Evolutionary conservation across 2,113 vertebrate species (phyloP), one percentile per base, ranked within the genome.

Genomic region (Nycticebus coucang): DNA sequence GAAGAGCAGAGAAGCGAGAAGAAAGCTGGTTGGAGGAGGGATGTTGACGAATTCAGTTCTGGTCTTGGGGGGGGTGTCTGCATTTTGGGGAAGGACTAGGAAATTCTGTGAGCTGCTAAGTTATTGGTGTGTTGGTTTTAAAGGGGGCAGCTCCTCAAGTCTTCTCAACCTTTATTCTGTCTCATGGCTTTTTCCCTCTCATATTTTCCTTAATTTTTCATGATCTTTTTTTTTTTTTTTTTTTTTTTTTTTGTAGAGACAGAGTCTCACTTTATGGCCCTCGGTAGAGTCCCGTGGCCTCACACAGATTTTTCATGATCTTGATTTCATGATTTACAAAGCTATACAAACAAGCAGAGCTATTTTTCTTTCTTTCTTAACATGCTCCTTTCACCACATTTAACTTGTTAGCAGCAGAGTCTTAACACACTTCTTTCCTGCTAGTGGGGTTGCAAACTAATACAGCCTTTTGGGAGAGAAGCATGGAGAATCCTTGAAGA

Each of bases 341-440:
- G 72, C 35, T 93, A 79, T 18, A 83, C 77, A 91, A 87, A 60
- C 59, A 87, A 89, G 50, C 35, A 33, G 18, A 74, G 22, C 68
- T 95, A 66, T 86, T 96, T 97, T 94, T 92, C 21, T 66, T 91
- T 90, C n/a, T 95, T 87, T 79, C 84, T 95, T 86, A 89, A 87
- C 13, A 91, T 1, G 45, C 21, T 82, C 41, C 26, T 91, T 7
- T 89, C 14, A 37, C 28, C 92, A 92, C 84, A 82, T 87, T 97
- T 95, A 95, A 96, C 4, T 80, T 90, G 62, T 93, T 96, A 96
- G 80, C 53, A 60, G 45, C 35, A 82, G 79, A 94, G 45, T 50
- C 45, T 50, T 50, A 50, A 50, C 45, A 50, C 45, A 50, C 45
- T 50, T 10, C 45, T 50, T 50, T 50, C 45, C 45, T 50, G 45